Evolutionary conservation across 2,888 invertebrate genomes (phyloP).

Genomic region (Tortricodes alternella): DNA sequence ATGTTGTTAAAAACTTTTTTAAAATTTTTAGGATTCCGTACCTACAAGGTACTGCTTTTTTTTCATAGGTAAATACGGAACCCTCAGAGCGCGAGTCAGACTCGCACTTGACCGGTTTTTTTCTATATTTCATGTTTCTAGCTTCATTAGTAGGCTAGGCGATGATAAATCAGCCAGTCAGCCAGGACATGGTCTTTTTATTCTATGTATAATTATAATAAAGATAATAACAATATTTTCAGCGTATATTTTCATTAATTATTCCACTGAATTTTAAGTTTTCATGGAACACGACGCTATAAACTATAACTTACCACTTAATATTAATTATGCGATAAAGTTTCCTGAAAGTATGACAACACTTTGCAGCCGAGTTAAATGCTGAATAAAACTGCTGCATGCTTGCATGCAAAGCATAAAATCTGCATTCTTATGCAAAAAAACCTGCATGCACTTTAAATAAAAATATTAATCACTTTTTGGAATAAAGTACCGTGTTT

Average conservation of each 20-base stretch:
- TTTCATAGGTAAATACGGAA: no score
- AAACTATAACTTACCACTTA: conserved; percentile 1
- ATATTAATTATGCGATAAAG: conserved; percentile 24
- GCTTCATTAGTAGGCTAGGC: background rate
- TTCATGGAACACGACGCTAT: background rate
- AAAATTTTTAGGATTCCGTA: no score
- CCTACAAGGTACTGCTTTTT: no score
- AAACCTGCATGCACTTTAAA: background rate
- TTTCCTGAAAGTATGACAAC: conserved; percentile 20
- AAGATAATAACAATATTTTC: background rate
- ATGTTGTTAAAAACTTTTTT: no score
- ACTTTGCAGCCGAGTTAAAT: background rate
- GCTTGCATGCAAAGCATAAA: conserved; percentile 17
- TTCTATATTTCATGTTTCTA: no score
- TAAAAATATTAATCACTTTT: no score
- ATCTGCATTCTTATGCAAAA: conserved; percentile 17
- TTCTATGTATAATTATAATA: background rate
- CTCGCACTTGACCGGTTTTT: no score
- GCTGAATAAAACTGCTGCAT: conserved; percentile 13
- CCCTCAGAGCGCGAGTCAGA: no score
- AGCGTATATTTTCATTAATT: background rate
- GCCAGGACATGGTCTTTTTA: no score
- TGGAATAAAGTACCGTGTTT: no score
- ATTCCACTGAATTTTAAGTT: background rate
- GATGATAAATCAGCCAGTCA: no score